A percentile compares a stretch with the other conserved stretches of the same genome.
These are phyloP conservation scores for Candidula unifasciata DNA, from an alignment of 2,888 invertebrate genomes.

Conservation along the genomic window DNA sequence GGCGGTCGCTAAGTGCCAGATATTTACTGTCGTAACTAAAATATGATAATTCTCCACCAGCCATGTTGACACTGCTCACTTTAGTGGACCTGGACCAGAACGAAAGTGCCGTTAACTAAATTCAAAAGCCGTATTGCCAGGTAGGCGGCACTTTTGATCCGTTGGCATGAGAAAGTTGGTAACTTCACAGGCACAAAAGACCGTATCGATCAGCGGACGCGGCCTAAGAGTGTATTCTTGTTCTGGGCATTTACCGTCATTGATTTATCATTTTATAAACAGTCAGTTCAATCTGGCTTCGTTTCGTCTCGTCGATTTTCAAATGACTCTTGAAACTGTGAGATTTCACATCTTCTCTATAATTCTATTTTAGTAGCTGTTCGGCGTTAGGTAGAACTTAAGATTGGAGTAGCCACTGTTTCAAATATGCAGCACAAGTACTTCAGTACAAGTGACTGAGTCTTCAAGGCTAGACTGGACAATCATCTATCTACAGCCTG, in stretches of 20 bases:
- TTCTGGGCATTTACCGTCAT: constrained; percentile 10
- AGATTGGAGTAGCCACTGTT: too few relatives aligned
- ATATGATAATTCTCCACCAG: background rate
- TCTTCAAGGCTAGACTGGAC: too few relatives aligned
- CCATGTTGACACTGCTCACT: background rate
- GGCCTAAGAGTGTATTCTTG: constrained; percentile 4
- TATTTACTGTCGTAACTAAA: too few relatives aligned
- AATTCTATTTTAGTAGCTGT: too few relatives aligned
- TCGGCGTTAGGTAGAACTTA: too few relatives aligned
- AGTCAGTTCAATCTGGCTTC: background rate
- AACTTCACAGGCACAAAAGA: constrained; percentile 7
- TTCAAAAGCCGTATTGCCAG: background rate
- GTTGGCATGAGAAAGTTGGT: background rate
- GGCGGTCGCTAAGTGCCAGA: too few relatives aligned
- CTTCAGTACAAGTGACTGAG: too few relatives aligned
- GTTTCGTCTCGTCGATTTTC: background rate
- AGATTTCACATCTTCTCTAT: background rate
- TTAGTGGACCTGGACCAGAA: background rate
- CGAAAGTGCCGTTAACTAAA: background rate
- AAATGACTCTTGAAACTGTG: background rate
- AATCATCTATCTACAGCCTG: too few relatives aligned
- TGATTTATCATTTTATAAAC: constrained; percentile 18
- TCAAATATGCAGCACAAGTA: too few relatives aligned
- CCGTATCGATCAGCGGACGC: background rate
- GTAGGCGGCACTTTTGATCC: background rate